A percentile compares a stretch with the other conserved stretches of the same genome.
These are phyloP conservation scores for Pachymerium ferrugineum DNA, from an alignment of 2,888 invertebrate species.

Conservation along the genomic window DNA sequence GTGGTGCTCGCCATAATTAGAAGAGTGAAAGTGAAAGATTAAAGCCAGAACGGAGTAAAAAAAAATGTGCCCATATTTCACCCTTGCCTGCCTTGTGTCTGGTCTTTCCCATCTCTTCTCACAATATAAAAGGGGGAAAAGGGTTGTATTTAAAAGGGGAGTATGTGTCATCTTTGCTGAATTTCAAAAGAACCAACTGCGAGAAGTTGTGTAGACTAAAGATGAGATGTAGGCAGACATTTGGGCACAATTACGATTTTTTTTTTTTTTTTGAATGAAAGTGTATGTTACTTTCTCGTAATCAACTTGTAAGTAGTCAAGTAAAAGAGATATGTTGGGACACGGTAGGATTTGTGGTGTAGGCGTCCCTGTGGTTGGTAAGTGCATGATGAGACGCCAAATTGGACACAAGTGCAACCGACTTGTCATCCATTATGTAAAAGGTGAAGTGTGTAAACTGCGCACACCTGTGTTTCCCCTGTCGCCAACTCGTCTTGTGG, in stretches of 20 bases:
- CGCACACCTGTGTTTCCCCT: conserved; percentile 22
- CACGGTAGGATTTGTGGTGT: conserved; percentile 19
- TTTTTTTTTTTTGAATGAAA: too few species aligned
- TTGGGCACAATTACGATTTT: too few species aligned
- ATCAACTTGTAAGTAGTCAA: conserved; percentile 10
- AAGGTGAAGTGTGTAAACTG: conserved; percentile 27
- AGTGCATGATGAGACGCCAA: conserved; percentile 27
- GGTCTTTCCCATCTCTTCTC: conserved; percentile 16
- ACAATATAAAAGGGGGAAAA: conserved; percentile 22
- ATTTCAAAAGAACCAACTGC: conserved; percentile 2
- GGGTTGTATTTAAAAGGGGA: conserved; percentile 19
- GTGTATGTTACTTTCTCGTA: too few species aligned
- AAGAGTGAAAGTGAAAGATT: conserved; percentile 27
- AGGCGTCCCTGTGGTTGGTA: conserved; percentile 22
- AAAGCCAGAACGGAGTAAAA: conserved; percentile 21
- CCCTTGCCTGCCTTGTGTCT: conserved; percentile 25
- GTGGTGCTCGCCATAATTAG: conserved; percentile 27
- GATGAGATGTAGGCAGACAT: not conserved
- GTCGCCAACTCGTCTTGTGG: conserved; percentile 15
- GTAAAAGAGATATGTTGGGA: conserved; percentile 1
- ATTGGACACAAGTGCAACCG: conserved; percentile 23
- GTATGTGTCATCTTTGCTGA: conserved; percentile 20
- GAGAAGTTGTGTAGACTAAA: too few species aligned
- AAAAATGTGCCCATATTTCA: conserved; percentile 3
- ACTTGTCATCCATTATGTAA: conserved; percentile 27